Percentiles rank a stretch among this genome's conserved stretches.
Conservation (phyloP, 2,888 invertebrate species). For the Andrena camellia region DNA sequence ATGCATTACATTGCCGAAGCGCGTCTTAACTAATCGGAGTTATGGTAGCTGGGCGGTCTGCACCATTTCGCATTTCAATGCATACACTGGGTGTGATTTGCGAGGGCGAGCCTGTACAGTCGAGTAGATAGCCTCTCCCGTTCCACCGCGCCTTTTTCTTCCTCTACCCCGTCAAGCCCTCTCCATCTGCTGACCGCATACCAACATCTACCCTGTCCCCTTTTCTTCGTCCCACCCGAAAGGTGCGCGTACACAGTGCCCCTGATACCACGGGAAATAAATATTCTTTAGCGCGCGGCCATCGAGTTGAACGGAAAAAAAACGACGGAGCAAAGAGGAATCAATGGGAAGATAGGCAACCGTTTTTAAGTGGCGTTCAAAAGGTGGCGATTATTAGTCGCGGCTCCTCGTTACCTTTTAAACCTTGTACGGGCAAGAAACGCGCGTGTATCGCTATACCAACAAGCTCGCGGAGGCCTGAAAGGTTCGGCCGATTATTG, state of each 20-base stretch:
- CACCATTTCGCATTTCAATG: constrained; percentile 74
- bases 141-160: constrained; percentile 43
- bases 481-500: constrained; percentile 70
- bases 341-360: constrained; percentile 17
- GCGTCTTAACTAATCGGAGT: constrained; percentile 77
- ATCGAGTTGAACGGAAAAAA: neutral
- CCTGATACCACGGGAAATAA: constrained; percentile 36
- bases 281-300: neutral
- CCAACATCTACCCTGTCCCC: constrained; percentile 37
- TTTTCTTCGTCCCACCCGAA: constrained; percentile 21
- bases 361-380: neutral
- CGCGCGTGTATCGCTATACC: constrained; percentile 42
- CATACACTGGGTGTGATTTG: constrained; percentile 74
- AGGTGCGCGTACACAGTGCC: neutral
- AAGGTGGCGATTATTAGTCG: constrained; percentile 10
- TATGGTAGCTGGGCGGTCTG: constrained; percentile 73
- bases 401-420: constrained; percentile 5
- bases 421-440: constrained; percentile 38
- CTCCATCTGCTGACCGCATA: constrained; percentile 52
- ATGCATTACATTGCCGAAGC: constrained; percentile 73
- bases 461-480: constrained; percentile 52
- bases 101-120: constrained; percentile 67
- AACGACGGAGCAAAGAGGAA: neutral
- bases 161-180: constrained; percentile 33
- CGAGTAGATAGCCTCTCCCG: constrained; percentile 61